Evolutionary conservation across 2,888 invertebrate species (phyloP).

Genomic region (Teleiodes luculella): DNA sequence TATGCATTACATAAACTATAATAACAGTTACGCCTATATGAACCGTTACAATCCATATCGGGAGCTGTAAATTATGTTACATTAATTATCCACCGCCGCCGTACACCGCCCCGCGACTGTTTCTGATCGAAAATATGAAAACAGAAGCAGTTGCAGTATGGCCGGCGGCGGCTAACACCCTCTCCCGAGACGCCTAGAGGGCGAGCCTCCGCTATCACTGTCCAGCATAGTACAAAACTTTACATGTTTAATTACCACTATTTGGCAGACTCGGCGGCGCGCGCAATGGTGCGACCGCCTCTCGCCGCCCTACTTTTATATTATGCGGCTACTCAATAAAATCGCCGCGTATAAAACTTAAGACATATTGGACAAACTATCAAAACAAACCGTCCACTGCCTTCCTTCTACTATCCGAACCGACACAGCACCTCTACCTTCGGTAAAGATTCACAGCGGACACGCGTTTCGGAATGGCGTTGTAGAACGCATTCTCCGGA

Average conservation of each 20-base stretch:
- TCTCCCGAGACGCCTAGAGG: conserved; percentile 42
- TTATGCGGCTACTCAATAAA: conserved; percentile 74
- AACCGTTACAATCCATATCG: conserved; percentile 61
- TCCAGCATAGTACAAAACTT: conserved; percentile 51
- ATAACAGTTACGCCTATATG: conserved; percentile 72
- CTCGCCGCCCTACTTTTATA: conserved; percentile 51
- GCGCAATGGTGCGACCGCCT: conserved; percentile 24
- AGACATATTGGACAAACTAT: conserved; percentile 61
- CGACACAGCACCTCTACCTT: conserved; percentile 28
- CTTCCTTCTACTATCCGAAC: conserved; percentile 33
- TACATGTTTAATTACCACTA: conserved; percentile 50
- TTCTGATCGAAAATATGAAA: conserved; percentile 5
- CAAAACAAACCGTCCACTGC: conserved; percentile 53
- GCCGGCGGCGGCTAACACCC: conserved; percentile 30
- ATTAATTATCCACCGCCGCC: conserved; percentile 35
- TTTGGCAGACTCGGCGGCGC: conserved; percentile 31
- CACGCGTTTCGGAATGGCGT: conserved; percentile 16
- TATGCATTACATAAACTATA: conserved; percentile 74
- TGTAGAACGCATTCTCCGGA: no score
- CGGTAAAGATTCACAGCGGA: conserved; percentile 24
- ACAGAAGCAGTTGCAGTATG: conserved; percentile 1
- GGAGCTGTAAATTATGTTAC: conserved; percentile 66
- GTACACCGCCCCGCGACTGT: conserved; percentile 19
- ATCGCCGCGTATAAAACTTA: conserved; percentile 71
- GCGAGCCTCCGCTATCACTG: conserved; percentile 40